Evolutionary conservation across 2,113 vertebrate species (phyloP).

Genomic region (Puma concolor): DNA sequence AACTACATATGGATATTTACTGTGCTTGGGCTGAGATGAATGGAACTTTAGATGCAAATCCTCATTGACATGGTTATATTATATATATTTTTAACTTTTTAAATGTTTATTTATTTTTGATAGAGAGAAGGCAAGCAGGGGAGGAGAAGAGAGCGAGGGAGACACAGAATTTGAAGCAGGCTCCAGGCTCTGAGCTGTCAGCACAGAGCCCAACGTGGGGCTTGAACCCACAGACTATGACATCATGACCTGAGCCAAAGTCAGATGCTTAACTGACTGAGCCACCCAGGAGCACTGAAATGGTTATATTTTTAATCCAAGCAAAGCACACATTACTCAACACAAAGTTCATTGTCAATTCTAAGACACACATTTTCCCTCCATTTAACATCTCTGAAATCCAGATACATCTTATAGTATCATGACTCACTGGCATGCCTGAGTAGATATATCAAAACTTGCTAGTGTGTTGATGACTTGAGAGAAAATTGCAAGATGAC

Average conservation of each 20-base stretch:
- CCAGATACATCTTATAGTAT: background rate
- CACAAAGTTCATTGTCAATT: background rate
- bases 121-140: too few relatives aligned
- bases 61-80: background rate
- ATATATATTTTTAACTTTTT: too few relatives aligned
- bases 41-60: background rate
- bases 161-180: too few relatives aligned
- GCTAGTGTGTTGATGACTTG: background rate
- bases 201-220: too few relatives aligned
- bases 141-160: too few relatives aligned
- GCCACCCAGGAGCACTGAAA: too few relatives aligned
- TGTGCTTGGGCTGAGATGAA: background rate
- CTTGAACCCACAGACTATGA: too few relatives aligned
- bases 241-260: too few relatives aligned
- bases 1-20: background rate
- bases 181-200: too few relatives aligned
- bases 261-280: too few relatives aligned
- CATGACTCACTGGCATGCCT: background rate
- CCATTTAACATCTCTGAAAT: conserved; percentile 22
- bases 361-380: background rate
- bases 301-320: conserved; percentile 12
- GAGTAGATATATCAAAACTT: background rate
- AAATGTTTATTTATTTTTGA: too few relatives aligned
- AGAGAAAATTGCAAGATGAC: background rate
- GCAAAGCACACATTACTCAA: conserved; percentile 10